These are phyloP conservation scores for Ceramica pisi DNA, from an alignment of 2,888 invertebrate genomes.

Conservation along the genomic window DNA sequence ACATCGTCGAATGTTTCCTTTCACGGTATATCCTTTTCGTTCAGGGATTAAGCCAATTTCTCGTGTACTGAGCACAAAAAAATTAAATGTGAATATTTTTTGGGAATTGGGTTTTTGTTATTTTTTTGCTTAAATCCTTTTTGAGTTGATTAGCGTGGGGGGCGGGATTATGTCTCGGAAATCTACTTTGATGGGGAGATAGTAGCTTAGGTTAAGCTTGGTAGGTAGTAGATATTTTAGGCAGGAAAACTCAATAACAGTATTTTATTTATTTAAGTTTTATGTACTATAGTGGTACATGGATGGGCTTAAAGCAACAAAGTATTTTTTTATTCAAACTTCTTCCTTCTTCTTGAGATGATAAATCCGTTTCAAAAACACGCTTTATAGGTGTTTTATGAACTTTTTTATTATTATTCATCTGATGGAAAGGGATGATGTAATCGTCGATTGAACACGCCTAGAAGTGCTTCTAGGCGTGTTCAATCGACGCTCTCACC, in stretches of 20 bases:
- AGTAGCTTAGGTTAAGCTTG: constrained; percentile 10
- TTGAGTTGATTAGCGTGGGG: constrained; percentile 36
- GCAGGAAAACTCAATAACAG: not conserved
- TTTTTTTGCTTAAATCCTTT: constrained; percentile 38
- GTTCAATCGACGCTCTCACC: too few species aligned
- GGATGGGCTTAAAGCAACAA: too few species aligned
- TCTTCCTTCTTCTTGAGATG: too few species aligned
- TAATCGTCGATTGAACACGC: too few species aligned
- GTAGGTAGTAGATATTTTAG: not conserved
- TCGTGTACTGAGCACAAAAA: constrained; percentile 39
- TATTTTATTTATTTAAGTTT: too few species aligned
- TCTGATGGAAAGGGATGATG: too few species aligned
- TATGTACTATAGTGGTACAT: too few species aligned
- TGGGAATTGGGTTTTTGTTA: constrained; percentile 12
- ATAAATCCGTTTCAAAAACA: too few species aligned
- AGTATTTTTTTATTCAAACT: too few species aligned
- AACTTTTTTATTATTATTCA: too few species aligned
- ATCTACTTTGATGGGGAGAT: not conserved
- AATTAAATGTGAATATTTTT: constrained; percentile 51
- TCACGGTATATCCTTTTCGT: constrained; percentile 50
- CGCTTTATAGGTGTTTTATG: too few species aligned
- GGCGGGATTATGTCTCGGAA: not conserved
- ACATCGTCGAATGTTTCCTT: constrained; percentile 49
- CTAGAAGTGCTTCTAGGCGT: too few species aligned
- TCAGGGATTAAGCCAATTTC: constrained; percentile 63